Evolutionary conservation across 2,113 vertebrate genomes (phyloP), one percentile per base, ranked within the genome.

Genomic region (Scalopus aquaticus): DNA sequence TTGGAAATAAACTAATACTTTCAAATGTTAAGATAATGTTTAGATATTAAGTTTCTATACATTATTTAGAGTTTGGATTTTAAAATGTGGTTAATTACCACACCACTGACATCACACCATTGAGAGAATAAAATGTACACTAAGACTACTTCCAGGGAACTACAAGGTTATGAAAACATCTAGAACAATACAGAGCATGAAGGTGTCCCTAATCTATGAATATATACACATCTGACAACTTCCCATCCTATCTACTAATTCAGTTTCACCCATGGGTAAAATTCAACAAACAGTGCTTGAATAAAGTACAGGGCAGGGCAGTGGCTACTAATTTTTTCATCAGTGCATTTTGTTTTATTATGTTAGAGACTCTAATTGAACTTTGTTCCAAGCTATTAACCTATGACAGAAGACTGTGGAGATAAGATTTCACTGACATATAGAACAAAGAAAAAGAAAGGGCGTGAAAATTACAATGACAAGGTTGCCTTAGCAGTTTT

Each of bases 331-430:
- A 96, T 97, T 97, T 97, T 88, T 87, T 96, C 92, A 96, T 96
- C 84, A 96, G 51, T 83, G 96, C 46, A 79, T 49, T 0, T 95
- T 98, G 96, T 96, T 96, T 97, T 96, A 91, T 97, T 97, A 70
- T 94, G 85, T 97, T 97, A 97, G 94, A 96, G 88, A 95, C 95
- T 97, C 93, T 97, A 97, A 98, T 97, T 98, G 97, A 98, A 97
- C 98, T 98, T 98, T 98, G 98, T 98, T 98, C 97, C 97, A 98
- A 97, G 97, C 98, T 98, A 98, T 98, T 98, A 98, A 97, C 98
- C 98, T 98, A 98, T 97, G 98, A 98, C 96, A 98, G 97, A 97
- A 97, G 96, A 98, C 97, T 95, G 96, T 95, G 96, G 96, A 98
- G 97, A 98, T 98, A 98, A 98, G 97, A 98, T 98, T 98, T 98